These are phyloP conservation scores for Tachycineta bicolor DNA, from an alignment of 2,113 vertebrate genomes.

Conservation along the genomic window DNA sequence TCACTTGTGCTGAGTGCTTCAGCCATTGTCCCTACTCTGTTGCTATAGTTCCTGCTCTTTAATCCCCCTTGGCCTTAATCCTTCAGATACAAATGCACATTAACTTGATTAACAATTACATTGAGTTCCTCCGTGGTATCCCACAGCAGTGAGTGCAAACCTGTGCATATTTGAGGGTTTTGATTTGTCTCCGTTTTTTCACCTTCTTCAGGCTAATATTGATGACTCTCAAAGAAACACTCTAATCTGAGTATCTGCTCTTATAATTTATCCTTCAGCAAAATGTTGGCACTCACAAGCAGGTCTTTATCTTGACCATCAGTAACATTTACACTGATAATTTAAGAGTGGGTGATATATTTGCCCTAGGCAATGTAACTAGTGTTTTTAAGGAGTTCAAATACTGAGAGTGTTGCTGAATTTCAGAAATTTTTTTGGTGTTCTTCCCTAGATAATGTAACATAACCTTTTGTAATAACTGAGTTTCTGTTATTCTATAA, in stretches of 20 bases:
- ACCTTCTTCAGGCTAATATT: background rate
- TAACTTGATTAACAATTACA: conserved; percentile 32
- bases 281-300: background rate
- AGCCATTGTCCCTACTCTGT: background rate
- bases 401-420: background rate
- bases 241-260: background rate
- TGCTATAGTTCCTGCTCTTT: conserved; percentile 33
- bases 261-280: background rate
- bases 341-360: background rate
- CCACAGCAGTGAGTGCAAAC: background rate
- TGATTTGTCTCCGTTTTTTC: background rate
- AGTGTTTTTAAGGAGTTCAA: background rate
- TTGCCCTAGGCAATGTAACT: background rate
- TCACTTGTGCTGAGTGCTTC: background rate
- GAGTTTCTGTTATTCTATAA: background rate
- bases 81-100: conserved; percentile 14
- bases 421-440: background rate
- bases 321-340: background rate
- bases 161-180: background rate
- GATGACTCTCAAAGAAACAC: background rate
- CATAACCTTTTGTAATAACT: background rate
- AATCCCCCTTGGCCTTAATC: conserved; percentile 61
- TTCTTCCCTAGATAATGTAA: background rate
- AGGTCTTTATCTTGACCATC: background rate
- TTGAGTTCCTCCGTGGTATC: background rate